Percentiles rank a stretch among this genome's conserved stretches.
These are phyloP conservation scores for Polyommatus icarus DNA, from an alignment of 2,888 invertebrate genomes.

Conservation along the genomic window DNA sequence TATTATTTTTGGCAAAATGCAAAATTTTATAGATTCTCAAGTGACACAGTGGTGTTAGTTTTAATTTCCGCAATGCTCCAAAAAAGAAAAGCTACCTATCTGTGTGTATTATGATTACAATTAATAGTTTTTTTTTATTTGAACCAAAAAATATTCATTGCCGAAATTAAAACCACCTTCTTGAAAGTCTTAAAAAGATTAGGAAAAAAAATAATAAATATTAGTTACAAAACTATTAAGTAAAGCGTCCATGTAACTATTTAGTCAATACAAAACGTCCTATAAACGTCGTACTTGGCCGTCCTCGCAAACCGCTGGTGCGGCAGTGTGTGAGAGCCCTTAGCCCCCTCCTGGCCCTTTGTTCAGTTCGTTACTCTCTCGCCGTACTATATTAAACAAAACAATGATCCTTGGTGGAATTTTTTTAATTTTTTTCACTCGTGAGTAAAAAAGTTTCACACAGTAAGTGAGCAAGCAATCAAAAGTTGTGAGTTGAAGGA, in stretches of 20 bases:
- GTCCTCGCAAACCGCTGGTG: constrained; percentile 18
- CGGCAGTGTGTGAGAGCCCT: constrained; percentile 15
- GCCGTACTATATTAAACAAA: constrained; percentile 13
- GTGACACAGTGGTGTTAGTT: too few species aligned
- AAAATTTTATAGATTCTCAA: too few species aligned
- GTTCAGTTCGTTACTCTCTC: not conserved
- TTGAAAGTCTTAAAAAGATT: too few species aligned
- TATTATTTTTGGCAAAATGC: too few species aligned
- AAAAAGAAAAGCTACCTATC: too few species aligned
- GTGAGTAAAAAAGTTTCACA: too few species aligned
- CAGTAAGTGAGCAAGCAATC: not conserved
- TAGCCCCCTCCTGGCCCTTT: not conserved
- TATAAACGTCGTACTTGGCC: not conserved
- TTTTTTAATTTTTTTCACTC: not conserved
- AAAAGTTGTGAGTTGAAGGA: too few species aligned
- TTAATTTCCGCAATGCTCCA: too few species aligned
- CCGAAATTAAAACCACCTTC: too few species aligned
- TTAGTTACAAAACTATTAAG: not conserved
- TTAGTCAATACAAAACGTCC: constrained; percentile 4
- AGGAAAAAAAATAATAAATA: not conserved
- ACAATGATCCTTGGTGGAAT: constrained; percentile 9
- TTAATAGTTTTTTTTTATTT: too few species aligned
- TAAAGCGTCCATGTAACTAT: not conserved
- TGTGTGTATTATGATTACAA: too few species aligned
- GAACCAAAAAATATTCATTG: too few species aligned